These are phyloP conservation scores for Drosophila leonis DNA, from an alignment of 2,888 invertebrate genomes.

Conservation along the genomic window DNA sequence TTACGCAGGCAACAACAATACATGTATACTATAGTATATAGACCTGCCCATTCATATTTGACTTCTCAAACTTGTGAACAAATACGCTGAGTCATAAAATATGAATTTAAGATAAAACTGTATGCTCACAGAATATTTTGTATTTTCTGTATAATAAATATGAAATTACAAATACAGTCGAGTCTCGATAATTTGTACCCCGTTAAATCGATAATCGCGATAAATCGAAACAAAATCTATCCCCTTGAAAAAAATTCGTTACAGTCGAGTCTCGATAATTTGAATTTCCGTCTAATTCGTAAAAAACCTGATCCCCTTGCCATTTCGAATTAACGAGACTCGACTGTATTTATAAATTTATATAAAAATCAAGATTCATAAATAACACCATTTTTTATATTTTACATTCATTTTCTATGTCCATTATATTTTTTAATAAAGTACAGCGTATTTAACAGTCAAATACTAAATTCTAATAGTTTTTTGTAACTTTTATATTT, in stretches of 20 bases:
- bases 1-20: background rate
- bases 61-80: background rate
- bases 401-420: background rate
- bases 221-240: too few species aligned
- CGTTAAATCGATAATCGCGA: too few species aligned
- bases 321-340: too few species aligned
- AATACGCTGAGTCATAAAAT: background rate
- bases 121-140: background rate
- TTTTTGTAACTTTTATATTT: background rate
- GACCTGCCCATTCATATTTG: background rate
- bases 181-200: too few species aligned
- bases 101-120: background rate
- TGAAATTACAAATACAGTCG: too few species aligned
- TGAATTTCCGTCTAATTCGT: too few species aligned
- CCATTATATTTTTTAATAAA: background rate
- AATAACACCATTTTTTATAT: background rate
- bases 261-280: too few species aligned
- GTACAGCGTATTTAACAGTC: constrained; percentile 13
- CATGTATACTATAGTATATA: background rate
- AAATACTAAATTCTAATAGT: background rate
- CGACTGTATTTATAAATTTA: too few species aligned
- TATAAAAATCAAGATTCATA: too few species aligned
- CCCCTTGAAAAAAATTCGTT: too few species aligned
- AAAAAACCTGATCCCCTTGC: too few species aligned
- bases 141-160: background rate